Evolutionary conservation across 2,113 vertebrate species (phyloP), one percentile per base, ranked within the genome.

Genomic region (Elaphurus davidianus): DNA sequence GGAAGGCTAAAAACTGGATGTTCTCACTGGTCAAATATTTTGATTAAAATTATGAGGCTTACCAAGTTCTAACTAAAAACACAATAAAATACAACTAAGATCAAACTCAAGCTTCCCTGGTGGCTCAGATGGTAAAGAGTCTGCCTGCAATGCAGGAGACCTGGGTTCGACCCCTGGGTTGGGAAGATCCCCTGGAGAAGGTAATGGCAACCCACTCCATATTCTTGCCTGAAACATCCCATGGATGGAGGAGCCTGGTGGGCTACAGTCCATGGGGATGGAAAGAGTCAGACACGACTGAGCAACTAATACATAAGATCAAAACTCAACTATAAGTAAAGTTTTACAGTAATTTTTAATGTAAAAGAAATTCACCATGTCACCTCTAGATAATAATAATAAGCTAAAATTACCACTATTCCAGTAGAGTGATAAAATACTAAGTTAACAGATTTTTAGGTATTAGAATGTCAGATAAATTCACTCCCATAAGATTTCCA

Each of bases 11-110:
- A 82, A 76, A 83, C 97, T 14, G 28, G 23, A 90, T 90, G 15
- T 45, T 97, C 23, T 71, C 78, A 21, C 6, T 96, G 6, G 33
- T 88, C 84, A 92, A 90, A 40, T 52, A 71, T 52, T 95, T 54
- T 54, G 7, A 74, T 88, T 74, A 95, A 97, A 91, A 88, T 85
- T 36, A 91, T 40, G 23, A 59, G 21, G 17, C 76, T 40, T 76
- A 64, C 6, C 19, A 81, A 96, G 67, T 88, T 97, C n/a, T 88
- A n/a, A 93, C 57, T 84, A 94, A 85, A 85, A 93, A 84, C 27
- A 50, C 40, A 79, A 59, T 40, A 94, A 67, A 47, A 74, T 81
- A 64, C 11, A 95, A 62, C 52, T 79, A 89, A 90, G 21, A 92
- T 15, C 36, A 78, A 21, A 23, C 67, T 40, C 67, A 71, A 71